Base-by-base conservation (phyloP, 2,797 vertebrate species). In the Acestrorhynchus altus region DNA sequence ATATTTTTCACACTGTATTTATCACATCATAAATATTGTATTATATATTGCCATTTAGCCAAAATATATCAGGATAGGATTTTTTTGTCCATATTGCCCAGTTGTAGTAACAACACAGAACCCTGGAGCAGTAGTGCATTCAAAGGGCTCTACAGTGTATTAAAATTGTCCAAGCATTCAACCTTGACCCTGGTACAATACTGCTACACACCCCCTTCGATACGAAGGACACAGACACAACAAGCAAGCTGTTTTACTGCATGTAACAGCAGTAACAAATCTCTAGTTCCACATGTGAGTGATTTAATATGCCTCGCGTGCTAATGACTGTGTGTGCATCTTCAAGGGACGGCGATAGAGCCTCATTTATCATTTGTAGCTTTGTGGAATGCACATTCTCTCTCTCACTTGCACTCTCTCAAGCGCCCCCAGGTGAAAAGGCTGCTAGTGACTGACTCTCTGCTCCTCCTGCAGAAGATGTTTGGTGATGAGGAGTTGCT, bases 381-480 rank as follows among this genome's bases (percentile, higher is more conserved):
- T 76, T 47, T 72, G 20, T 77, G 40, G 72, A 69, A 73, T 68
- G 64, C 61, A 59, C 49, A 51, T 59, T 51, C 63, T 67, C 47
- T 54, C 49, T 64, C 40, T 49, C 61, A 51, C 46, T 42, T 35
- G 40, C 49, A 39, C 64, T 72, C 66, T 49, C 40, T 69, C 46
- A 39, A 8, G 18, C 61, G 80, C 76, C 76, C 83, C 71, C 64
- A 77, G 78, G 78, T 85, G 63, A 77, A 75, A 51, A 77, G 67
- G 90, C 91, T 92, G 83, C 82, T 86, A 89, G 92, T 88, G 90
- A 94, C 90, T 88, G 90, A 94, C 90, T 90, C 86, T 87, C 85
- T 87, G 89, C 90, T 90, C 93, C 91, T 91, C 86, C 87, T 92
- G 88, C 88, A 90, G 90, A 91, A 91, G 90, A 90, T 87, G 90